Percentiles rank a stretch among this genome's conserved stretches.
Conservation (phyloP, 1,140 invertebrate species). For the Odontomachus brunneus region DNA sequence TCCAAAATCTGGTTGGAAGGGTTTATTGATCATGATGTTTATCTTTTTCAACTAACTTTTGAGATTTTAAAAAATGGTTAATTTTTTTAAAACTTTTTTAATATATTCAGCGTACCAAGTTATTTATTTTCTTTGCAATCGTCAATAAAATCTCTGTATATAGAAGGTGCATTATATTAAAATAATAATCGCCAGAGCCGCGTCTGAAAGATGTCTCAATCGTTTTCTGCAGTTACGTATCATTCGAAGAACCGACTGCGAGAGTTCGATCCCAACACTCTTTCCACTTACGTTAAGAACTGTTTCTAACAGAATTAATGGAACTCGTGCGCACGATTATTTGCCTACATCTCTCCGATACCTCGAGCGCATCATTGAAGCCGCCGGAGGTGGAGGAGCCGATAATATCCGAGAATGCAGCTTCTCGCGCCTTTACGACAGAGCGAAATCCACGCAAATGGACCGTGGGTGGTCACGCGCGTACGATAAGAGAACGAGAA, state of each 20-base stretch:
- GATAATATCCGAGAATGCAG: conserved; percentile 43
- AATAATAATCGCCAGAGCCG: neutral
- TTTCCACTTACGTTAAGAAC: conserved; percentile 8
- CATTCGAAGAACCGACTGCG: neutral
- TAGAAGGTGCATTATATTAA: neutral
- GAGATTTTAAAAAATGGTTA: too few species aligned
- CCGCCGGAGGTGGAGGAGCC: neutral
- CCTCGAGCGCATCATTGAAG: too few species aligned
- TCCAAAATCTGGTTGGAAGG: too few species aligned
- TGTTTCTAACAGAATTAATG: conserved; percentile 19
- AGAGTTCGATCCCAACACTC: neutral
- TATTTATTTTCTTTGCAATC: neutral
- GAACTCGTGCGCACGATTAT: neutral
- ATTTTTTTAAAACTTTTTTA: too few species aligned
- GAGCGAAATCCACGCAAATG: conserved; percentile 47
- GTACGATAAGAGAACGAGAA: conserved; percentile 35
- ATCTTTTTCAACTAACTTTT: too few species aligned
- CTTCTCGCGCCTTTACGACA: conserved; percentile 29
- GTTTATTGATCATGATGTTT: too few species aligned
- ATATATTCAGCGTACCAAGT: too few species aligned
- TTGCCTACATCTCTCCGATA: conserved; percentile 2
- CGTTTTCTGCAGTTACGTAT: neutral
- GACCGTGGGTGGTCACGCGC: conserved; percentile 32
- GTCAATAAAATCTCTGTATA: neutral
- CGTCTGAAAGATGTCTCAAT: neutral